Base-by-base conservation (phyloP, 2,113 vertebrate genomes). In the Pantherophis guttatus region DNA sequence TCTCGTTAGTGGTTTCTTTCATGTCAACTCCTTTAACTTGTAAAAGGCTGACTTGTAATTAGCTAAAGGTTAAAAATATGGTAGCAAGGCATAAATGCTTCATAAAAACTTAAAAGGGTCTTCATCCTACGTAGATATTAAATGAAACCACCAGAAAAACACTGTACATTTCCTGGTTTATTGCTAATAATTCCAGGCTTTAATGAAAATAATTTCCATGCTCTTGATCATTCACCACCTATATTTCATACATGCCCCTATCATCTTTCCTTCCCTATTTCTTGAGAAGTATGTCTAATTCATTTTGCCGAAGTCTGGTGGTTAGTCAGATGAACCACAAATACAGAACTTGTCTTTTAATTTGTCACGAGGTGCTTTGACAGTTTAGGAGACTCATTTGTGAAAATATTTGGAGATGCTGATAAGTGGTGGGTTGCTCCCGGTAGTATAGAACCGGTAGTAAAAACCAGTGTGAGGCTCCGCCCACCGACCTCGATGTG, bases 41-140 rank as follows among this genome's bases (percentile, higher is more conserved):
- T 88, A 96, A 96, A 95, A 95, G 88, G 94, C 91, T 95, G 93
- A 95, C 92, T 86, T 95, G 92, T 97, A 96, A 97, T 97, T 97
- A 97, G 92, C 53, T 11, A 93, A n/a, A 94, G 93, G 89, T 39
- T 95, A 89, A 95, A 96, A 93, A 29, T 29, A 24, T 94, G 94
- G 90, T 93, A 94, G 59, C 94, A 97, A 93, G 87, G 9, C 87
- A 93, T 87, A 90, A 95, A 95, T 94, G 93, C 89, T 88, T 92
- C 65, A 93, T 87, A 65, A 95, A 95, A 94, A 91, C 90, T 88
- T 92, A 93, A 94, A 95, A 93, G 93, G 93, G 90, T 94, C 94
- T 54, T 90, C 75, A 50, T 81, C 9, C 53, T 94, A 87, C 86
- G 81, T 96, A 94, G 57, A 96, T 96, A 86, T 94, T 93, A 96